A percentile compares a stretch with the other conserved stretches of the same genome.
phyloP scores from a whole-genome alignment of 1,140 invertebrate genomes.

The Drosophila triauraria region DNA sequence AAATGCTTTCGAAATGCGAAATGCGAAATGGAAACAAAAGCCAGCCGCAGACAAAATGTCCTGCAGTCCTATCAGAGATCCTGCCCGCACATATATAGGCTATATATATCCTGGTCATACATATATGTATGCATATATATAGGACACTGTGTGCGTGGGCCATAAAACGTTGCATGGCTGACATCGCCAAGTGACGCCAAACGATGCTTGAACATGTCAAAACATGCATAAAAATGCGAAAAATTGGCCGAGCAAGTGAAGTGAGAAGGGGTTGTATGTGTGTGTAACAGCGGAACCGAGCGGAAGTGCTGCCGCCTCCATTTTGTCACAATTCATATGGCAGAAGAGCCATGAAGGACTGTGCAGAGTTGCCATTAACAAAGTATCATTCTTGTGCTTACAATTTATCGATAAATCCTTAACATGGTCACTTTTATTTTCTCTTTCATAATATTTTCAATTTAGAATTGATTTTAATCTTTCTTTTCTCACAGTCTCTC shows the following conservation, averaged over 20 bases:
- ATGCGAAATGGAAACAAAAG: constrained; percentile 60
- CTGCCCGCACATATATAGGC: neutral
- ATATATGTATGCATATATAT: neutral
- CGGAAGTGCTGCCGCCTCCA: constrained; percentile 3
- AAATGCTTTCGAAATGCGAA: neutral
- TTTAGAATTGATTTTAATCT: no score
- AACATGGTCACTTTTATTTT: no score
- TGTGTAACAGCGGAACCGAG: neutral
- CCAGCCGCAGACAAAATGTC: constrained; percentile 28
- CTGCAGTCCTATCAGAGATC: constrained; percentile 41
- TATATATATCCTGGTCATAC: neutral
- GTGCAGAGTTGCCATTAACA: no score
- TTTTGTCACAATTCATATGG: constrained; percentile 13
- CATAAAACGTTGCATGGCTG: constrained; percentile 70
- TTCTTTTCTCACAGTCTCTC: no score
- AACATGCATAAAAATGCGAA: constrained; percentile 73
- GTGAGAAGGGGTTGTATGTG: neutral
- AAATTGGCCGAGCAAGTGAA: constrained; percentile 32
- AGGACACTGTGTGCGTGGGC: constrained; percentile 17
- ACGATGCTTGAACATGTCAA: constrained; percentile 72
- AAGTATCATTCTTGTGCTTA: no score
- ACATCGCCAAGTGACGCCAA: constrained; percentile 71
- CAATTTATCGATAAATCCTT: no score
- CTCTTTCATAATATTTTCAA: no score
- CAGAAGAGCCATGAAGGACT: no score